Evolutionary conservation across 2,888 invertebrate genomes (phyloP).

Genomic region (Apodemia mormo): DNA sequence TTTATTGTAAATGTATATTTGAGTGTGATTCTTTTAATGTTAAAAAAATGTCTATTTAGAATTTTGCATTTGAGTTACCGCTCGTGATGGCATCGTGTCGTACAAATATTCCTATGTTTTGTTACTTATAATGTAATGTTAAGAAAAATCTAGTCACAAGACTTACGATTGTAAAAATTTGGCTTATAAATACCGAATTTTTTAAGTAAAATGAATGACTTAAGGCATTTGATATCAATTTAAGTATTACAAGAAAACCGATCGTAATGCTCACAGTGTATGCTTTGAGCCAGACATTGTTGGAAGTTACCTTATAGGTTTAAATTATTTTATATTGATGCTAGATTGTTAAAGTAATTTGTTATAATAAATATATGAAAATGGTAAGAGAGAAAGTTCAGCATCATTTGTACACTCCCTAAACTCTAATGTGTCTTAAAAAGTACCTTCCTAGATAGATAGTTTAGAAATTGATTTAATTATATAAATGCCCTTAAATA

Average conservation of each 20-base stretch:
- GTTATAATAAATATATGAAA: slow-evolving; percentile 62
- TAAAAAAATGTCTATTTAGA: slow-evolving; percentile 70
- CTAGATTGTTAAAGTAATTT: slow-evolving; percentile 70
- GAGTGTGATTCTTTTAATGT: slow-evolving; percentile 76
- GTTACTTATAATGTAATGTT: slow-evolving; percentile 72
- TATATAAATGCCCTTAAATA: slow-evolving; percentile 19
- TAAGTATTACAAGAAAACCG: slow-evolving; percentile 18
- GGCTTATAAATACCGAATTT: slow-evolving; percentile 71
- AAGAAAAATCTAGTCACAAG: slow-evolving; percentile 81
- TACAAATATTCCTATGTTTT: slow-evolving; percentile 82
- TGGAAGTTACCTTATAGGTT: slow-evolving; percentile 79
- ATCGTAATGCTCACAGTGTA: background rate
- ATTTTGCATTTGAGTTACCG: slow-evolving; percentile 82
- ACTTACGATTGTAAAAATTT: slow-evolving; percentile 77
- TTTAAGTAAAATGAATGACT: slow-evolving; percentile 62
- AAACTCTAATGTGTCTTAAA: slow-evolving; percentile 73
- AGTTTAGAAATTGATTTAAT: slow-evolving; percentile 39
- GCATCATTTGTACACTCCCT: slow-evolving; percentile 59
- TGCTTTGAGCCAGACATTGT: slow-evolving; percentile 37
- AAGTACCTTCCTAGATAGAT: slow-evolving; percentile 73
- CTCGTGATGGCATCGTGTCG: slow-evolving; percentile 82
- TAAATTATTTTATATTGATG: slow-evolving; percentile 71
- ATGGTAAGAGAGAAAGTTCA: slow-evolving; percentile 76
- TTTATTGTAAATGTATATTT: slow-evolving; percentile 73
- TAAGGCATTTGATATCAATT: slow-evolving; percentile 52